Conservation (phyloP, 2,888 invertebrate genomes). For the Nipponacmea schrenckii region DNA sequence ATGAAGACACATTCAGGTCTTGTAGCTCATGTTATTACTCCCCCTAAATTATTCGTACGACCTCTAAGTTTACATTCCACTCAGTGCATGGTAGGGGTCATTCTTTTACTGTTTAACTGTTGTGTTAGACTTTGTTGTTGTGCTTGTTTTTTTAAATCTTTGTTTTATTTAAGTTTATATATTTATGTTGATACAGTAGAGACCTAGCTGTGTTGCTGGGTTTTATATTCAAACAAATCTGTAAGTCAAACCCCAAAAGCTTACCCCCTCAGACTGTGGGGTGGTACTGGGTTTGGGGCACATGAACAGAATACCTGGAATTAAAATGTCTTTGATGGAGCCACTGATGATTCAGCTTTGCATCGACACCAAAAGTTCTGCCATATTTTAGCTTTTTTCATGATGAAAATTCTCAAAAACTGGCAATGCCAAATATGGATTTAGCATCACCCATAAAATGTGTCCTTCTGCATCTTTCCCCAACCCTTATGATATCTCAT, state of each 20-base stretch:
- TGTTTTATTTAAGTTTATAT: not conserved
- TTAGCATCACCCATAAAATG: too few relatives aligned
- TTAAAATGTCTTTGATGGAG: too few relatives aligned
- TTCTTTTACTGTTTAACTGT: not conserved
- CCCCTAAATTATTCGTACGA: constrained; percentile 49
- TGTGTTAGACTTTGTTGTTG: constrained; percentile 2
- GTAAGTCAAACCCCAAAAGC: too few relatives aligned
- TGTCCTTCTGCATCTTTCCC: too few relatives aligned
- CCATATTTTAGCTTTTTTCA: too few relatives aligned
- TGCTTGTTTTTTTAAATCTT: constrained; percentile 2
- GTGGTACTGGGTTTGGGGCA: not conserved
- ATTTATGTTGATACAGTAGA: not conserved
- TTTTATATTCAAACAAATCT: too few relatives aligned
- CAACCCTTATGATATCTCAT: too few relatives aligned
- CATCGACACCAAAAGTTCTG: too few relatives aligned
- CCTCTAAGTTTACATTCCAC: constrained; percentile 44
- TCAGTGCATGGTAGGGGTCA: constrained; percentile 46
- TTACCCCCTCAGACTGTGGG: not conserved
- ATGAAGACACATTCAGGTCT: constrained; percentile 49
- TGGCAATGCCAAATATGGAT: too few relatives aligned
- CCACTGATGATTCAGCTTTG: too few relatives aligned
- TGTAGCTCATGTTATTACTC: constrained; percentile 47
- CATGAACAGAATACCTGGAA: too few relatives aligned
- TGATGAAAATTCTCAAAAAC: too few relatives aligned
- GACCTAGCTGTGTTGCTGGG: not conserved